Evolutionary conservation across 2,113 vertebrate genomes (phyloP).

Genomic region (Mustela nigripes): DNA sequence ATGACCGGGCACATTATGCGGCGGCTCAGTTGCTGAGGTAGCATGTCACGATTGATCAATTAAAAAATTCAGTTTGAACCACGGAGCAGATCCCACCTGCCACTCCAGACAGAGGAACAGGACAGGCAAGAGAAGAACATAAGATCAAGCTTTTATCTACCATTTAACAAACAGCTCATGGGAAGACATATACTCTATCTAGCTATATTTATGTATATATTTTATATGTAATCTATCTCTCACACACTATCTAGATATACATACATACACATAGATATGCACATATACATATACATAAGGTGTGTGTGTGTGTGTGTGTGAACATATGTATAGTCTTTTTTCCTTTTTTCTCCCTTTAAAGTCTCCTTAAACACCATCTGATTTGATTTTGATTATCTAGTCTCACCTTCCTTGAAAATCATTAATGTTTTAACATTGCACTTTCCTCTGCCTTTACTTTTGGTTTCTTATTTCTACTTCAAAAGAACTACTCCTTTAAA

Average conservation of each 20-base stretch:
- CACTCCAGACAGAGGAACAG: conserved; percentile 20
- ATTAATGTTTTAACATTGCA: neutral
- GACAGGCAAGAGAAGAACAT: conserved; percentile 55
- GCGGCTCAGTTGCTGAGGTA: conserved; percentile 37
- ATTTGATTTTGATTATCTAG: neutral
- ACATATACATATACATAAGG: neutral
- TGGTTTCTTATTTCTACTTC: neutral
- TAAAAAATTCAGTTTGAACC: conserved; percentile 60
- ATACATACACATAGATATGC: neutral
- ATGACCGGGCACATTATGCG: neutral
- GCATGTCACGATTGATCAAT: neutral
- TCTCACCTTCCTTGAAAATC: conserved; percentile 6
- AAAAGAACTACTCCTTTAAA: conserved; percentile 25
- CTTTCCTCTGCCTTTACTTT: neutral
- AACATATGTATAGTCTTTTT: neutral
- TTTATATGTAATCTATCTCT: neutral
- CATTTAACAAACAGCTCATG: conserved; percentile 15
- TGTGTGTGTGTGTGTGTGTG: too few relatives aligned
- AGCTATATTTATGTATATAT: neutral
- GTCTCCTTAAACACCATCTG: neutral
- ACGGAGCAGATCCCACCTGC: conserved; percentile 71
- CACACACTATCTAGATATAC: neutral
- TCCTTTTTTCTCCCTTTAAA: neutral
- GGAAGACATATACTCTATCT: neutral
- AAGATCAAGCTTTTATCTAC: neutral